These are phyloP conservation scores for Epinotia ramella DNA, from an alignment of 2,888 invertebrate species.

Conservation along the genomic window DNA sequence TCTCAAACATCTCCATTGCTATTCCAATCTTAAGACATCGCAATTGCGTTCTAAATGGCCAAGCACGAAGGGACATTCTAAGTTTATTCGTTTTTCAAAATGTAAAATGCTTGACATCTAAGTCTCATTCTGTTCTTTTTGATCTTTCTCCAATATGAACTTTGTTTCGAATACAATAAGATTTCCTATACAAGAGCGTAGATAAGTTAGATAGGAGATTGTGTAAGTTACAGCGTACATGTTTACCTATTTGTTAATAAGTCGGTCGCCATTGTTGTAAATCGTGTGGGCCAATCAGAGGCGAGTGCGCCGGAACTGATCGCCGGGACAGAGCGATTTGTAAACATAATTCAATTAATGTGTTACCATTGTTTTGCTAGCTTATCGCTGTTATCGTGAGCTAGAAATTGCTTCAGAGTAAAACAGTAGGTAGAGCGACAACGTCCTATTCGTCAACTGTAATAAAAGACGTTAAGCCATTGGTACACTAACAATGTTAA, in stretches of 20 bases:
- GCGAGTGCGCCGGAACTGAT: slow-evolving; percentile 50
- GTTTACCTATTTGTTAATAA: slow-evolving; percentile 40
- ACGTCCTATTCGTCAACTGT: background rate
- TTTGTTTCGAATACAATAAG: background rate
- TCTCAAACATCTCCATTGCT: background rate
- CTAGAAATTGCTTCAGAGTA: slow-evolving; percentile 56
- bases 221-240: background rate
- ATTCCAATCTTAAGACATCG: background rate
- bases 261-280: slow-evolving; percentile 70
- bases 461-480: background rate
- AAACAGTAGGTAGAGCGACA: background rate
- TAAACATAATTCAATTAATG: slow-evolving; percentile 83
- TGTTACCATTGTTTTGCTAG: slow-evolving; percentile 49
- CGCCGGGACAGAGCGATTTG: slow-evolving; percentile 57
- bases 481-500: background rate
- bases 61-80: background rate
- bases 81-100: slow-evolving; percentile 1
- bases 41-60: background rate
- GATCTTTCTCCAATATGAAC: background rate
- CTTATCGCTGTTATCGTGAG: slow-evolving; percentile 69
- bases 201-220: slow-evolving; percentile 4
- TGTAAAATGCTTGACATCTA: slow-evolving; percentile 12
- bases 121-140: slow-evolving; percentile 1
- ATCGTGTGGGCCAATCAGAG: slow-evolving; percentile 66
- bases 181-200: background rate